These are phyloP conservation scores for Zenarchopterus dispar DNA, from an alignment of 2,797 vertebrate genomes.

Conservation along the genomic window DNA sequence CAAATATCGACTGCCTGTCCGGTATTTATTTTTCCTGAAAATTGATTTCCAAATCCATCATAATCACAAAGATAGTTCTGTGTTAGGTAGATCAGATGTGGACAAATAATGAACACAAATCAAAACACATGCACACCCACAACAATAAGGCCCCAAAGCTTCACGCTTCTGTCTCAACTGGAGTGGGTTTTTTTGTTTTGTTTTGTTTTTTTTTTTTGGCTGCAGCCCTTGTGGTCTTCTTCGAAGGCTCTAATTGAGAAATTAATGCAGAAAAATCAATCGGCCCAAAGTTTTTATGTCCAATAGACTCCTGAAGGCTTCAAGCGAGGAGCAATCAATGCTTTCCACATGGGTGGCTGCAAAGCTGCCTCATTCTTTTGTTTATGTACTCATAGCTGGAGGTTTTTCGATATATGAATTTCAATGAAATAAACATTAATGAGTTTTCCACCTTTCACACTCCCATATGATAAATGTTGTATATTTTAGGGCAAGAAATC, in stretches of 20 bases:
- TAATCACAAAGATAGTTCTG: slow-evolving; percentile 62
- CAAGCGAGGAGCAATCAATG: slow-evolving; percentile 78
- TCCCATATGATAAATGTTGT: slow-evolving; percentile 41
- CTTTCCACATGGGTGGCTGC: slow-evolving; percentile 72
- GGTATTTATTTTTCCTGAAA: slow-evolving; percentile 62
- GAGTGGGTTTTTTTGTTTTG: slow-evolving; percentile 39
- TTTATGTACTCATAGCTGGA: slow-evolving; percentile 74
- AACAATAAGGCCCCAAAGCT: slow-evolving; percentile 58
- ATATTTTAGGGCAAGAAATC: slow-evolving; percentile 50
- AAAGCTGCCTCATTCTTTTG: slow-evolving; percentile 66
- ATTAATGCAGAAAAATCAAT: slow-evolving; percentile 85
- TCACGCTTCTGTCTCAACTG: slow-evolving; percentile 31
- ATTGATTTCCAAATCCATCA: slow-evolving; percentile 72
- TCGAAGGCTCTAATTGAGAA: slow-evolving; percentile 81
- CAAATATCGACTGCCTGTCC: slow-evolving; percentile 74
- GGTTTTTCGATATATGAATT: slow-evolving; percentile 76
- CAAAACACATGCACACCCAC: slow-evolving; percentile 22
- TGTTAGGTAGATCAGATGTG: slow-evolving; percentile 62
- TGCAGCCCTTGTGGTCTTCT: slow-evolving; percentile 65
- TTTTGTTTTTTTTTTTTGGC: slow-evolving; percentile 41
- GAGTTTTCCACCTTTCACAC: slow-evolving; percentile 55
- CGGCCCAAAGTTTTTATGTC: slow-evolving; percentile 77
- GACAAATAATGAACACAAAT: slow-evolving; percentile 14
- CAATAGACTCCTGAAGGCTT: slow-evolving; percentile 75
- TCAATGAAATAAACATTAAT: slow-evolving; percentile 75